These are phyloP conservation scores for Stenotaenia linearis DNA, from an alignment of 2,888 invertebrate species.

Conservation along the genomic window DNA sequence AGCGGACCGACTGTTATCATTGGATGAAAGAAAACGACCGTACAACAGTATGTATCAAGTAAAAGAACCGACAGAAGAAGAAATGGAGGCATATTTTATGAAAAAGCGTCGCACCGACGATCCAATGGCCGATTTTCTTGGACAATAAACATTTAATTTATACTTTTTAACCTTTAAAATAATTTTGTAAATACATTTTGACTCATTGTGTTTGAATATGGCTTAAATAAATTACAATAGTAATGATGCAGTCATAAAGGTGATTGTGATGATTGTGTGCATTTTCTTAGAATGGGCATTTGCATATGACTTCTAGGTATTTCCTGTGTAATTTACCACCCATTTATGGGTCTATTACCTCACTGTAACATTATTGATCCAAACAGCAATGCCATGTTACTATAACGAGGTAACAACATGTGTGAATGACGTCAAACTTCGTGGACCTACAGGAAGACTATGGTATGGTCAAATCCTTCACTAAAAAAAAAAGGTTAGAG, in stretches of 20 bases:
- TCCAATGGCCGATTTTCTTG: constrained; percentile 78
- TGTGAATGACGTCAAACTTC: not conserved
- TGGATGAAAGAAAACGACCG: constrained; percentile 84
- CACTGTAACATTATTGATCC: not conserved
- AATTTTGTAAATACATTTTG: too few species aligned
- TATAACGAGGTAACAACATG: not conserved
- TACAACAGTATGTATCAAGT: constrained; percentile 72
- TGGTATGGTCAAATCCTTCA: not conserved
- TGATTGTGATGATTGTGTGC: too few species aligned
- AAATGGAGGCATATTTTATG: constrained; percentile 87
- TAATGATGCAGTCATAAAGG: too few species aligned
- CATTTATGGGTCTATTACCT: not conserved
- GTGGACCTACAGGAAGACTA: not conserved
- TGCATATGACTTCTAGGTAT: too few species aligned
- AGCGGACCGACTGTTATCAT: constrained; percentile 59
- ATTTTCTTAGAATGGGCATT: too few species aligned
- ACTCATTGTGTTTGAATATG: too few species aligned
- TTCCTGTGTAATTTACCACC: too few species aligned
- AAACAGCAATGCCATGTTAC: not conserved
- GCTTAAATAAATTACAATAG: too few species aligned
- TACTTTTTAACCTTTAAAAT: too few species aligned
- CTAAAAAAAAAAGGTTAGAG: not conserved
- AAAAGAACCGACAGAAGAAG: constrained; percentile 80
- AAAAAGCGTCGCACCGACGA: constrained; percentile 79
- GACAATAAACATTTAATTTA: constrained; percentile 34